Conservation (phyloP, 2,113 vertebrate genomes). For the Seriola aureovittata region DNA sequence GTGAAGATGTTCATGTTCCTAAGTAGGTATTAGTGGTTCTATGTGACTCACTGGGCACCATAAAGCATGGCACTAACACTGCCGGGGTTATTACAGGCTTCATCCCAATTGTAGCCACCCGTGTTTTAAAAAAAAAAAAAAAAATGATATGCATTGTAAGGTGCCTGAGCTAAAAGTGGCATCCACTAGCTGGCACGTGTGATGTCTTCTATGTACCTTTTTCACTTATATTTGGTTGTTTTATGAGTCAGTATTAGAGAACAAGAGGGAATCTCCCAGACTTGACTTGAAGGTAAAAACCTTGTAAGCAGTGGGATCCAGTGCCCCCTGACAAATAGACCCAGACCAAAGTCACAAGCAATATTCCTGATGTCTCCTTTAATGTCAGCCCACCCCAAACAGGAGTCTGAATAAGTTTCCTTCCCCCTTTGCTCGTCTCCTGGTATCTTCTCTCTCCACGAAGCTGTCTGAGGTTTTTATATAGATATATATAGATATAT, state of each 20-base stretch:
- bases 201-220: constrained; percentile 70
- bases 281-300: constrained; percentile 14
- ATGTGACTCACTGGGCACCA: constrained; percentile 58
- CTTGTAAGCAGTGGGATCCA: constrained; percentile 9
- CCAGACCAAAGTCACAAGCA: constrained; percentile 71
- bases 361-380: constrained; percentile 67
- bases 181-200: constrained; percentile 73
- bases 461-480: constrained; percentile 59
- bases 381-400: constrained; percentile 48
- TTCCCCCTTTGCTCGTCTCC: constrained; percentile 6
- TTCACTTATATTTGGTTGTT: constrained; percentile 39
- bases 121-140: constrained; percentile 28
- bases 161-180: constrained; percentile 67
- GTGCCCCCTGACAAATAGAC: constrained; percentile 13
- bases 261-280: constrained; percentile 25
- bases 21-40: constrained; percentile 38
- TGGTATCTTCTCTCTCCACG: constrained; percentile 31
- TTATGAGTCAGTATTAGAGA: constrained; percentile 34
- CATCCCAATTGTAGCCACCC: constrained; percentile 63
- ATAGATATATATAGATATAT: constrained; percentile 27
- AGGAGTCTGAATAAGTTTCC: constrained; percentile 29
- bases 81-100: constrained; percentile 55
- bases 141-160: constrained; percentile 59
- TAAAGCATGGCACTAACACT: constrained; percentile 65
- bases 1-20: constrained; percentile 57